Conservation (phyloP, 2,113 vertebrate species). For the Crotalus tigris region DNA sequence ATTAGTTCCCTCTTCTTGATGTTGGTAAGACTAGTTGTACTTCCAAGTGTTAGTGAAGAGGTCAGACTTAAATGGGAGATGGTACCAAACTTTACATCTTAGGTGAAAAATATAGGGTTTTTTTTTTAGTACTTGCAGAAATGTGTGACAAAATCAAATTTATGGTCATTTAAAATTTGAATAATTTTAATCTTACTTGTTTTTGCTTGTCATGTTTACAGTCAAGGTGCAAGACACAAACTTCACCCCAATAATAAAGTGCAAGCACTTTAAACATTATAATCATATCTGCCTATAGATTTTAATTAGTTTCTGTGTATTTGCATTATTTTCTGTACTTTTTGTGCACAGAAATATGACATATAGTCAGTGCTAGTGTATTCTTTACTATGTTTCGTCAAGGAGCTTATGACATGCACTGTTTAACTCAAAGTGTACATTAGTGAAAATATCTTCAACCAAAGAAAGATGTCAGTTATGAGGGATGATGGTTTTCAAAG, state of each 20-base stretch:
- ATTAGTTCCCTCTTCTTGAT: background rate
- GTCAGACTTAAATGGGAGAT: background rate
- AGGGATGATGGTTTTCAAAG: background rate
- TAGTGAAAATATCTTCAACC: background rate
- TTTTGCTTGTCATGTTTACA: background rate
- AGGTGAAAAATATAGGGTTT: background rate
- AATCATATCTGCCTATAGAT: background rate
- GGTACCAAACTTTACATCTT: background rate
- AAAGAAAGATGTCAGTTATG: background rate
- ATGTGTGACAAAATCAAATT: background rate
- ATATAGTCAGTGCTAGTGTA: background rate
- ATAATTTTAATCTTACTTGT: background rate
- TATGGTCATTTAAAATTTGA: background rate
- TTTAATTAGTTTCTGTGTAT: background rate
- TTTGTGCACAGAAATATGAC: background rate
- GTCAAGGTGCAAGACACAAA: background rate
- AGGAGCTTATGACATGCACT: background rate
- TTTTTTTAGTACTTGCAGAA: background rate
- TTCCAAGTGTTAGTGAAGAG: background rate
- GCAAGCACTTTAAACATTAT: background rate
- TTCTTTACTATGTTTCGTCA: background rate
- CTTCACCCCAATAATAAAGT: background rate
- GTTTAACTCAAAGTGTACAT: background rate
- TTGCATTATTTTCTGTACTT: background rate
- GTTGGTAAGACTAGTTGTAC: background rate